Evolutionary conservation across 23 tunicate genomes (phyloP).

Genomic region (Botrylloides violaceus): DNA sequence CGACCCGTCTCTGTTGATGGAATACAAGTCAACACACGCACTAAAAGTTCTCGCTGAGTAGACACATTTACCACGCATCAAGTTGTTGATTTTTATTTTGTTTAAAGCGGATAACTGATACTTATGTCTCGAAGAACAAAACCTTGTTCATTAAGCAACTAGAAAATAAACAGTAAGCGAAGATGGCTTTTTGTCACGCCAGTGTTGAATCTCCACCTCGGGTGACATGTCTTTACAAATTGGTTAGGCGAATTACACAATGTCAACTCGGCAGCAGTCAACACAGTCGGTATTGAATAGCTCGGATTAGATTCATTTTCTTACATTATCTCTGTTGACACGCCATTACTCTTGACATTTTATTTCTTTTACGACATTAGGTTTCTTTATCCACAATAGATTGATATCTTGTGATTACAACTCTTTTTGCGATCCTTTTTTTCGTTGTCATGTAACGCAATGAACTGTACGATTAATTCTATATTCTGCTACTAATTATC

Average conservation of each 20-base stretch:
- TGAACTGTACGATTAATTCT: neutral
- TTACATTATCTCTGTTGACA: neutral
- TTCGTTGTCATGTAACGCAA: neutral
- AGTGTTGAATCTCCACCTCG: neutral
- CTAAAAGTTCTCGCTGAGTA: slow-evolving; percentile 1
- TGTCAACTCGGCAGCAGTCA: neutral
- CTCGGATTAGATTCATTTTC: neutral
- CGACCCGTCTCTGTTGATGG: too few relatives aligned
- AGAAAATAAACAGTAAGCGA: neutral
- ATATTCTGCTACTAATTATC: slow-evolving; percentile 13
- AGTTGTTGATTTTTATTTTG: too few relatives aligned
- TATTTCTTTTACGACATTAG: neutral
- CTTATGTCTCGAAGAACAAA: neutral
- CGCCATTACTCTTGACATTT: neutral
- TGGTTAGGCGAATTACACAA: neutral
- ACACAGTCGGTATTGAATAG: neutral
- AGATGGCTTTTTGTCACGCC: neutral
- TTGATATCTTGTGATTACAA: neutral
- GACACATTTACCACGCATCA: neutral
- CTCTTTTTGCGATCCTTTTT: neutral
- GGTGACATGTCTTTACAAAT: neutral
- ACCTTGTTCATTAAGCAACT: neutral
- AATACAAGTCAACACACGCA: too few relatives aligned
- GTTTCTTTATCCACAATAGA: neutral
- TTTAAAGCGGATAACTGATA: too few relatives aligned